phyloP scores from a whole-genome alignment of 2,113 vertebrate species.

The Ciconia stormi region DNA sequence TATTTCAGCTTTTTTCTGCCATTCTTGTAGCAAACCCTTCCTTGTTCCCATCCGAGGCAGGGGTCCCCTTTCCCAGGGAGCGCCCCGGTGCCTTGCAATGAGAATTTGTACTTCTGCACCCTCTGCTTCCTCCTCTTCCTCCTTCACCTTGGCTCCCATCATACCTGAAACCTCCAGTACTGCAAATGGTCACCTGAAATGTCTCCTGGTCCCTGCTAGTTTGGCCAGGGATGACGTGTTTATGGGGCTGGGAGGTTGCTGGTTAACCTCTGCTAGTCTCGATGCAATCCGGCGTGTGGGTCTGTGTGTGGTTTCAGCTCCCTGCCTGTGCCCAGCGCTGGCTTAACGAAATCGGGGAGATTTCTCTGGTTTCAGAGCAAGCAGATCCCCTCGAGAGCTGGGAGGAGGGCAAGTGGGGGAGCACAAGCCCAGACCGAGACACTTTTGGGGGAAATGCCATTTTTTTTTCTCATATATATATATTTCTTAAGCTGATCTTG shows the following conservation, averaged over 20 bases:
- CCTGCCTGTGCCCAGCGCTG: neutral
- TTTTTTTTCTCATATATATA: too few species aligned
- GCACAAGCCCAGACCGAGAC: accelerated
- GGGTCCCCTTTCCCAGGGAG: neutral
- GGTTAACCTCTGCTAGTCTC: neutral
- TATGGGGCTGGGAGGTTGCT: neutral
- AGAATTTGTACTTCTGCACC: neutral
- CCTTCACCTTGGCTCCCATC: neutral
- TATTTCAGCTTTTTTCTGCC: neutral
- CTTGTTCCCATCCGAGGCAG: accelerated
- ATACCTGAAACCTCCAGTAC: accelerated
- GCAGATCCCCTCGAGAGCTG: neutral
- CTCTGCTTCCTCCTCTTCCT: neutral
- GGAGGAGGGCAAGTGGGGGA: neutral
- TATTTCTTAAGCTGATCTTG: too few species aligned
- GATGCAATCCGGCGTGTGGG: accelerated
- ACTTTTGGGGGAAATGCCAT: neutral
- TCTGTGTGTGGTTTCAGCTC: neutral
- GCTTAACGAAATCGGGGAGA: accelerated
- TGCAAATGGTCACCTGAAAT: accelerated
- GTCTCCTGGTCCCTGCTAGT: neutral
- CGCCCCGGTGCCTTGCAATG: accelerated
- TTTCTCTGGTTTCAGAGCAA: neutral
- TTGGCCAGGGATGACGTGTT: neutral
- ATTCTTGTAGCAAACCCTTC: neutral